Percentiles rank a stretch among this genome's conserved stretches.
These are phyloP conservation scores for Bimastos eiseni DNA, from an alignment of 2,888 invertebrate genomes.

Conservation along the genomic window DNA sequence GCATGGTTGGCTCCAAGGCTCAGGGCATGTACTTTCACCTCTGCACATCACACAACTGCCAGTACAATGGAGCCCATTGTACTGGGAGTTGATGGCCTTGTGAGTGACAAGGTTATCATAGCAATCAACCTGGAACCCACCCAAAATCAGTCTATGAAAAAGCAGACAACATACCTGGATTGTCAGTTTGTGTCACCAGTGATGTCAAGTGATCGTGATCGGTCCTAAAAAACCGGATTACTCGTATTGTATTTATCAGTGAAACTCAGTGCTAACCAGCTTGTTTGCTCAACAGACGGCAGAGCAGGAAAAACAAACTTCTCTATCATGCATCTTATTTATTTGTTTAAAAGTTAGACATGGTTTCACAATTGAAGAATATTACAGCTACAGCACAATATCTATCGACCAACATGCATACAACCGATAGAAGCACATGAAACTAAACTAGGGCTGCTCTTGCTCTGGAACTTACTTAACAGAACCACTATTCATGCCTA, in stretches of 20 bases:
- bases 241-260: neutral
- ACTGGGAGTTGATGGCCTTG: too few species aligned
- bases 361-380: neutral
- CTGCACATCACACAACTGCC: neutral
- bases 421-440: neutral
- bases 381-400: neutral
- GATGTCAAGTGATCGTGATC: slow-evolving; percentile 25
- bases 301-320: neutral
- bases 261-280: neutral
- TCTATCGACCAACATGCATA: neutral
- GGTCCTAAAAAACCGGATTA: slow-evolving; percentile 2
- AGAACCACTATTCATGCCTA: neutral
- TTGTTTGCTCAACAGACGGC: neutral
- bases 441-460: too few species aligned
- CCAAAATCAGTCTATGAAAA: neutral
- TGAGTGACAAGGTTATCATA: neutral
- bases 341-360: neutral
- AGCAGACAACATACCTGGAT: neutral
- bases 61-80: neutral
- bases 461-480: too few species aligned
- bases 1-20: too few species aligned
- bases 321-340: neutral
- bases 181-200: neutral
- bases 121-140: neutral
- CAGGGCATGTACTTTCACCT: too few species aligned